These are phyloP conservation scores for Apamea sordens DNA, from an alignment of 2,888 invertebrate genomes.

Conservation along the genomic window DNA sequence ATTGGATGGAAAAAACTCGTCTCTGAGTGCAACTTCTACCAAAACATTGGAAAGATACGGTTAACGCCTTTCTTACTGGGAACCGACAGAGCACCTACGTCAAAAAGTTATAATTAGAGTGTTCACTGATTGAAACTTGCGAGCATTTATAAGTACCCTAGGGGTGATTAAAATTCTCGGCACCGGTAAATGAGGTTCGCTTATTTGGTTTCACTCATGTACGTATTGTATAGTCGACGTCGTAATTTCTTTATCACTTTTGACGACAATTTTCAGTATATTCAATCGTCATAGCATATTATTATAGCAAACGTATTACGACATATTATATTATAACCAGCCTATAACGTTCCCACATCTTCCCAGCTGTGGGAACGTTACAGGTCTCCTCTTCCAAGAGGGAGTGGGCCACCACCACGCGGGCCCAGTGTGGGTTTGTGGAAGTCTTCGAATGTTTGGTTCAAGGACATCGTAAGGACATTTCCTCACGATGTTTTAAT, in stretches of 20 bases:
- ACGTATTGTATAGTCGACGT: not conserved
- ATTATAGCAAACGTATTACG: too few relatives aligned
- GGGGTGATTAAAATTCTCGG: constrained; percentile 22
- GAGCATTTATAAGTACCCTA: not conserved
- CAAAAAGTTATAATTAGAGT: constrained; percentile 25
- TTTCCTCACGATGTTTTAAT: too few relatives aligned
- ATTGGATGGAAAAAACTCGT: not conserved
- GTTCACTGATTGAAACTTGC: constrained; percentile 25
- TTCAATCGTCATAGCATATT: not conserved
- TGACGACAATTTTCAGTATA: not conserved
- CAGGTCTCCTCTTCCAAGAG: too few relatives aligned
- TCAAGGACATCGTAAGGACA: too few relatives aligned
- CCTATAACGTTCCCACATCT: too few relatives aligned
- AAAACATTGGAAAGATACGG: not conserved
- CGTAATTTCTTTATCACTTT: not conserved
- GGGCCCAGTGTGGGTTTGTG: too few relatives aligned
- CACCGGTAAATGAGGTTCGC: not conserved
- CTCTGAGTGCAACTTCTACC: not conserved
- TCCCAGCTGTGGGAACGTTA: too few relatives aligned
- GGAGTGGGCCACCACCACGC: too few relatives aligned
- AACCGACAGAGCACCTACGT: not conserved
- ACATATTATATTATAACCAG: too few relatives aligned
- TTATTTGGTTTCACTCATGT: not conserved
- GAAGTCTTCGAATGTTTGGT: too few relatives aligned
- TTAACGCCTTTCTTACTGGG: not conserved